Evolutionary conservation across 2,888 invertebrate species (phyloP).

Genomic region (Anthophora plumipes): DNA sequence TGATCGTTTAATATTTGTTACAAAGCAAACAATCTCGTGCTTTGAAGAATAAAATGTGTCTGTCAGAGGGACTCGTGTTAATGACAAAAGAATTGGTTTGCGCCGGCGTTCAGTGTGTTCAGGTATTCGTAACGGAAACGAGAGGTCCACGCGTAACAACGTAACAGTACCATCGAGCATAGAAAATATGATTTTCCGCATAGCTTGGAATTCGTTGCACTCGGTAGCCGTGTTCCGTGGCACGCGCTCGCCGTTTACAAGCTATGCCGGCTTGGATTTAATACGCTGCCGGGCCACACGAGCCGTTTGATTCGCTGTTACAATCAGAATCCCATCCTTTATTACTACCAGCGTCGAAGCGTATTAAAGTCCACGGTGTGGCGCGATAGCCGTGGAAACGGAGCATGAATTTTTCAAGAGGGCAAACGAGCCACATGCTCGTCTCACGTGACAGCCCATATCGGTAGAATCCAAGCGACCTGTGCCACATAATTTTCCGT

Average conservation of each 20-base stretch:
- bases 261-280: too few relatives aligned
- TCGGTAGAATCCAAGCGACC: conserved; percentile 50
- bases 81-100: too few relatives aligned
- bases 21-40: too few relatives aligned
- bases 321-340: conserved; percentile 2
- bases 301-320: too few relatives aligned
- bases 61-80: too few relatives aligned
- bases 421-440: conserved; percentile 32
- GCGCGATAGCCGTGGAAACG: conserved; percentile 7
- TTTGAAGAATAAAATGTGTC: too few relatives aligned
- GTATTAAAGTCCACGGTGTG: conserved; percentile 10
- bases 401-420: conserved; percentile 42
- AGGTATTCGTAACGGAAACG: conserved; percentile 34
- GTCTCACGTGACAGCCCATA: conserved; percentile 48
- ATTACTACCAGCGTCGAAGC: neutral
- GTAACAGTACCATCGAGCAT: conserved; percentile 41
- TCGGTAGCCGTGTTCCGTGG: conserved; percentile 14
- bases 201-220: conserved; percentile 49
- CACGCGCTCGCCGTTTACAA: conserved; percentile 12
- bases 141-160: conserved; percentile 38
- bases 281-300: too few relatives aligned
- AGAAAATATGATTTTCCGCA: conserved; percentile 53
- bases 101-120: conserved; percentile 4
- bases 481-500: conserved; percentile 50
- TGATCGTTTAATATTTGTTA: too few relatives aligned